These are phyloP conservation scores for Dendrolimus punctatus DNA, from an alignment of 1,140 invertebrate species.

Conservation along the genomic window DNA sequence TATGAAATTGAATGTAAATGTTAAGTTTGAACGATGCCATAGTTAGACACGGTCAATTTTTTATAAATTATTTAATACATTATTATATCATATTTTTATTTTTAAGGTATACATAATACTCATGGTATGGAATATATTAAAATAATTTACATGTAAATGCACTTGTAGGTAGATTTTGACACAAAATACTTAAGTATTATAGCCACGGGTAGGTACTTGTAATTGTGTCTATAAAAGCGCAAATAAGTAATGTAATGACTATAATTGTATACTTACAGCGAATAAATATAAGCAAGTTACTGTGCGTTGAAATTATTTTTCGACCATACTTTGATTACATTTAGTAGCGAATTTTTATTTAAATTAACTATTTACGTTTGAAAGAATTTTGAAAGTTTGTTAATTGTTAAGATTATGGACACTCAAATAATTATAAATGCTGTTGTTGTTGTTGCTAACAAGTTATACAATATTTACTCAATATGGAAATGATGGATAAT, in stretches of 20 bases:
- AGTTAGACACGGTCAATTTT: slow-evolving; percentile 10
- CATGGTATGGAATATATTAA: background rate
- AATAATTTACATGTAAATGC: slow-evolving; percentile 29
- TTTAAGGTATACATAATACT: no score
- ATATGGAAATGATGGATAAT: slow-evolving; percentile 30
- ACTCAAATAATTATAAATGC: slow-evolving; percentile 52
- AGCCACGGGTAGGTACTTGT: slow-evolving; percentile 21
- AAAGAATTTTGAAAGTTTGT: slow-evolving; percentile 15
- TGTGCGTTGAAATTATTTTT: no score
- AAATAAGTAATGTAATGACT: background rate
- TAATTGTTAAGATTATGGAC: slow-evolving; percentile 41
- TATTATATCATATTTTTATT: no score
- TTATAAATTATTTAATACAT: background rate
- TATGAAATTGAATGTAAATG: slow-evolving; percentile 3
- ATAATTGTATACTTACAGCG: slow-evolving; percentile 1
- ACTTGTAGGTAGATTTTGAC: slow-evolving; percentile 58
- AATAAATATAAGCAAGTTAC: no score
- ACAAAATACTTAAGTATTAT: slow-evolving; percentile 39
- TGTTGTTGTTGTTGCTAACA: slow-evolving; percentile 54
- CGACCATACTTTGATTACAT: no score
- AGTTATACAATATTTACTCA: slow-evolving; percentile 62
- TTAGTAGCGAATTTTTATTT: background rate
- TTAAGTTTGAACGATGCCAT: slow-evolving; percentile 14
- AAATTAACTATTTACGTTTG: background rate
- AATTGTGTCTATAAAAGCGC: slow-evolving; percentile 9